Conservation (phyloP, 1,140 invertebrate species). For the Probaryconus sp. region DNA sequence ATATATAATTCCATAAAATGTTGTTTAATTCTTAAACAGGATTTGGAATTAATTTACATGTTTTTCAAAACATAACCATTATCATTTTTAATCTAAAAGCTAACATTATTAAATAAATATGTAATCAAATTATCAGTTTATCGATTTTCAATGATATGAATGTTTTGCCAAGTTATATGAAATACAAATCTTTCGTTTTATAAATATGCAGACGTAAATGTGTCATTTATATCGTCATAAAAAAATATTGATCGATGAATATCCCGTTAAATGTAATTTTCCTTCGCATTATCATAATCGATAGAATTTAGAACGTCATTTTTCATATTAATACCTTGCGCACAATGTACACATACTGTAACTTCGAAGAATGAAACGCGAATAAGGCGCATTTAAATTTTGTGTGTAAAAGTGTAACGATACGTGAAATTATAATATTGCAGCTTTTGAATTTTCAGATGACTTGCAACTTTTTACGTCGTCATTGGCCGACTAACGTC, state of each 20-base stretch:
- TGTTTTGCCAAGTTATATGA: not conserved
- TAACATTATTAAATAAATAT: too few species aligned
- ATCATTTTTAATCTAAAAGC: too few species aligned
- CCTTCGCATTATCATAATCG: constrained; percentile 27
- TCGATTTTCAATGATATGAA: too few species aligned
- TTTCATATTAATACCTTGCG: constrained; percentile 22
- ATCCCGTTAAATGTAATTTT: constrained; percentile 1
- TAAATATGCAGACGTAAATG: too few species aligned
- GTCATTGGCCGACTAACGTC: constrained; percentile 11
- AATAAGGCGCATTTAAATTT: not conserved
- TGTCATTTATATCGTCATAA: constrained; percentile 10
- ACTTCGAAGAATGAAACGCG: not conserved
- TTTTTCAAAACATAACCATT: too few species aligned
- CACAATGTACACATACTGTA: constrained; percentile 7
- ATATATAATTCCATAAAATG: too few species aligned
- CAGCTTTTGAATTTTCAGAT: constrained; percentile 5
- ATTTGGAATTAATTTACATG: too few species aligned
- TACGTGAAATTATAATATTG: constrained; percentile 26
- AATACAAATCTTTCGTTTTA: constrained; percentile 1
- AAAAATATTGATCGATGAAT: constrained; percentile 24
- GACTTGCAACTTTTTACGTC: constrained; percentile 20
- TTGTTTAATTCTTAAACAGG: too few species aligned
- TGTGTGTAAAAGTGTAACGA: constrained; percentile 4
- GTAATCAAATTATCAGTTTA: too few species aligned
- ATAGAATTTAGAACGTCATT: constrained; percentile 29